Evolutionary conservation across 2,888 invertebrate species (phyloP).

Genomic region (Pachliopta kotzebuea): DNA sequence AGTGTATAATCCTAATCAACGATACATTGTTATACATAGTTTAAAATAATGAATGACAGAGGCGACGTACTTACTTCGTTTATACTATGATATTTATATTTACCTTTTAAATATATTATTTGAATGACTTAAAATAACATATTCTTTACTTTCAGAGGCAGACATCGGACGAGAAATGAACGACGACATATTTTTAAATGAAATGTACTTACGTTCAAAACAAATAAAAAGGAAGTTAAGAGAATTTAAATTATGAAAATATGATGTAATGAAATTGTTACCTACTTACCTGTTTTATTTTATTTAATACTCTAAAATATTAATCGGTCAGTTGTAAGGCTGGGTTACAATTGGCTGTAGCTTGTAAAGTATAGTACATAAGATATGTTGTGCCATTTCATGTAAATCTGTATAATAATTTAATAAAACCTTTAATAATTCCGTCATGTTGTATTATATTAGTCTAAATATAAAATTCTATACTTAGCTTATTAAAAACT

Average conservation of each 20-base stretch:
- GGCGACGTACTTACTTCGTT: too few species aligned
- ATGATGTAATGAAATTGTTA: slow-evolving; percentile 28
- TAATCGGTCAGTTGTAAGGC: slow-evolving; percentile 70
- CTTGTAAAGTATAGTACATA: slow-evolving; percentile 52
- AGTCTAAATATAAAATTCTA: too few species aligned
- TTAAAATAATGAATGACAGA: too few species aligned
- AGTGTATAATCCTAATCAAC: too few species aligned
- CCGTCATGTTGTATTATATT: not conserved
- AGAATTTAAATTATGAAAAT: slow-evolving; percentile 20
- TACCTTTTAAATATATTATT: too few species aligned
- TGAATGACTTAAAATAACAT: too few species aligned
- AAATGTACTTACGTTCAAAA: slow-evolving; percentile 57
- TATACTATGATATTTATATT: too few species aligned
- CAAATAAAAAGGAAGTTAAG: slow-evolving; percentile 25
- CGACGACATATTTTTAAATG: slow-evolving; percentile 41
- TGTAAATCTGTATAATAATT: slow-evolving; percentile 28
- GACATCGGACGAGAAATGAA: slow-evolving; percentile 56
- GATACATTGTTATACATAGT: too few species aligned
- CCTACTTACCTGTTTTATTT: slow-evolving; percentile 31
- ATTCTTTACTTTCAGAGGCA: slow-evolving; percentile 57
- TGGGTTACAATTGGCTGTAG: slow-evolving; percentile 71
- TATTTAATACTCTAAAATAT: slow-evolving; percentile 52
- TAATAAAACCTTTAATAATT: slow-evolving; percentile 25
- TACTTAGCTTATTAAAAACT: not conserved
- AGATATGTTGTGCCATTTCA: slow-evolving; percentile 59